Percentiles rank a stretch among this genome's conserved stretches.
phyloP scores from a whole-genome alignment of 2,888 invertebrate species.

The Rhyacophila evoluta region DNA sequence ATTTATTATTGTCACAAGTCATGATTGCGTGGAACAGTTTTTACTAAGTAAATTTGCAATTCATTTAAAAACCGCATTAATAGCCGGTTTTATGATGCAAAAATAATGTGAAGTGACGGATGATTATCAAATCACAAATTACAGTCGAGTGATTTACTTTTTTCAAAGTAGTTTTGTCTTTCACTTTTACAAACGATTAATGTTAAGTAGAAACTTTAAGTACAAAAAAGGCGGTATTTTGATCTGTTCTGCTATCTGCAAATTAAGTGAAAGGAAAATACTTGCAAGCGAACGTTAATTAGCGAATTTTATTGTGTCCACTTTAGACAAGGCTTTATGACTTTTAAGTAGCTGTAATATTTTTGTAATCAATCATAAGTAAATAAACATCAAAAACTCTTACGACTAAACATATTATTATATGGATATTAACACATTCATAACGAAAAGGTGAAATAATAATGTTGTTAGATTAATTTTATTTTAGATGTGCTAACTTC shows the following conservation, averaged over 20 bases:
- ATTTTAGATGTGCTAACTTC: too few species aligned
- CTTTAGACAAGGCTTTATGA: neutral
- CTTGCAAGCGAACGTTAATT: neutral
- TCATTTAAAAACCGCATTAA: neutral
- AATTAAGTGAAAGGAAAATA: conserved; percentile 11
- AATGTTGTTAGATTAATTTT: too few species aligned
- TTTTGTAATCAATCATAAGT: too few species aligned
- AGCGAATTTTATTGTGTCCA: neutral
- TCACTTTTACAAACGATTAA: neutral
- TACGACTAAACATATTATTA: too few species aligned
- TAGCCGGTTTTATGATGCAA: neutral
- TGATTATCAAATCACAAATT: neutral
- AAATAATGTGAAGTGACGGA: too few species aligned
- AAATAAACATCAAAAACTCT: too few species aligned
- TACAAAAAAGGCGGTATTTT: neutral
- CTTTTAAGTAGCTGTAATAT: too few species aligned
- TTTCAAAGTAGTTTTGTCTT: neutral
- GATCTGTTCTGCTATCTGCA: neutral
- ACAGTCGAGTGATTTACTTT: neutral
- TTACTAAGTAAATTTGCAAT: neutral
- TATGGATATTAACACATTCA: too few species aligned
- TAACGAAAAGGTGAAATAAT: too few species aligned
- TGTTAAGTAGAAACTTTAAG: neutral
- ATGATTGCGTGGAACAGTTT: neutral
- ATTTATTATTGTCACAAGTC: neutral